Conservation (phyloP, 2,113 vertebrate genomes). For the Hippoglossus stenolepis region DNA sequence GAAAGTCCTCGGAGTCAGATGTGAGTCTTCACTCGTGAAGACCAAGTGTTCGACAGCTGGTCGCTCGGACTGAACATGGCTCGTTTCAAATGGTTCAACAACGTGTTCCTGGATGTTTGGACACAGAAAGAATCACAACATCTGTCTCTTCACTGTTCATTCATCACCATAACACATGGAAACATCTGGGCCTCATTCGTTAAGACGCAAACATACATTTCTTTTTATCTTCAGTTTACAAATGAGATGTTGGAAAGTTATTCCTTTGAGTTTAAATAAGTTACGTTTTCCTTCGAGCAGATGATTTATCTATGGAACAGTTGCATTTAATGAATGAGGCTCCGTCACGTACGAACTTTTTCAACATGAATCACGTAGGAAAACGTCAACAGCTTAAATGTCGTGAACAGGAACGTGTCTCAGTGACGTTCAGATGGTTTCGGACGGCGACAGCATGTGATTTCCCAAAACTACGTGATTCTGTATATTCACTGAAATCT, state of each 20-base stretch:
- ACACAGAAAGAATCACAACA: neutral
- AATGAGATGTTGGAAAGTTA: neutral
- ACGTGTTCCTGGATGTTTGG: neutral
- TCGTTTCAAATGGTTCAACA: neutral
- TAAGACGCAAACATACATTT: neutral
- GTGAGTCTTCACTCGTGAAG: neutral
- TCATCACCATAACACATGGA: neutral
- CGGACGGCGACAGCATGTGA: neutral
- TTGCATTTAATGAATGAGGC: constrained; percentile 12
- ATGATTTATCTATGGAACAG: too few relatives aligned
- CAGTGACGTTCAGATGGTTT: neutral
- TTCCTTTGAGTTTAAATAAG: too few relatives aligned
- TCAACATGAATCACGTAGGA: neutral
- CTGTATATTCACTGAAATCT: too few relatives aligned
- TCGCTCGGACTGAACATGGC: constrained; percentile 7
- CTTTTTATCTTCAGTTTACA: neutral
- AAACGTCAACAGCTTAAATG: neutral
- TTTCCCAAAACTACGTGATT: neutral
- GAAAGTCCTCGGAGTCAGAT: constrained; percentile 6
- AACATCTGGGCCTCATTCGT: constrained; percentile 4
- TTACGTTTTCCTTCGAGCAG: too few relatives aligned
- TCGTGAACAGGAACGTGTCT: neutral
- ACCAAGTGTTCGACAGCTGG: neutral
- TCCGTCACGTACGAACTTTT: neutral
- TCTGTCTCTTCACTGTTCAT: too few relatives aligned